A percentile compares a stretch with the other conserved stretches of the same genome.
Conservation (phyloP, 2,888 invertebrate species). For the Polymixis flavicincta region DNA sequence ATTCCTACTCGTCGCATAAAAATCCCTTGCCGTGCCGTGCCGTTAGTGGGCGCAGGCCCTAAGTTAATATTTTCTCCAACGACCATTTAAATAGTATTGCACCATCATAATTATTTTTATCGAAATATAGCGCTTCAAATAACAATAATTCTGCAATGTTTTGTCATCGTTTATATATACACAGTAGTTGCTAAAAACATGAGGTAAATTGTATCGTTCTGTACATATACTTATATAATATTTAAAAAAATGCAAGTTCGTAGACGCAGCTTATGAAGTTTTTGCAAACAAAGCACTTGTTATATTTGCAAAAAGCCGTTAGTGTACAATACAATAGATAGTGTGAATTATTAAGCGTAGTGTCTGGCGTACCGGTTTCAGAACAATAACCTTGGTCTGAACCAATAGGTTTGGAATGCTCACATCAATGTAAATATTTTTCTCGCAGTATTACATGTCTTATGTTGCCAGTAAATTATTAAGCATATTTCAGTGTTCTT, state of each 20-base stretch:
- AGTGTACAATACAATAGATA: slow-evolving; percentile 9
- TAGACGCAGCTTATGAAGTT: neutral
- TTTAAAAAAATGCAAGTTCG: neutral
- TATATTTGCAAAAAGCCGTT: slow-evolving; percentile 27
- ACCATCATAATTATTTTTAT: slow-evolving; percentile 16
- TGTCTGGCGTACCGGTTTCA: slow-evolving; percentile 12
- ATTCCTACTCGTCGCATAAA: too few species aligned
- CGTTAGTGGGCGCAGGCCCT: too few species aligned
- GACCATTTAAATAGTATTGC: slow-evolving; percentile 10
- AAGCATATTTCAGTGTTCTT: slow-evolving; percentile 38
- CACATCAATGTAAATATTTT: slow-evolving; percentile 55
- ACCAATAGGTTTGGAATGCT: slow-evolving; percentile 25
- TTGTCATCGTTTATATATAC: slow-evolving; percentile 3
- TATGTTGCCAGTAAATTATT: slow-evolving; percentile 49
- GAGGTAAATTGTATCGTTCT: neutral
- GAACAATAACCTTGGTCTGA: slow-evolving; percentile 9
- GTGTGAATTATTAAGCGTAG: slow-evolving; percentile 6
- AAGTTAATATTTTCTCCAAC: slow-evolving; percentile 5
- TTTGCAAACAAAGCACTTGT: slow-evolving; percentile 37
- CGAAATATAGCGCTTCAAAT: slow-evolving; percentile 10
- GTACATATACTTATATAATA: neutral
- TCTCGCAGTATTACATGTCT: slow-evolving; percentile 44
- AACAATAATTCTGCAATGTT: neutral
- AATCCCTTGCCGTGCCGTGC: too few species aligned
- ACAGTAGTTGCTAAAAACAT: slow-evolving; percentile 17